Percentiles rank a stretch among this genome's conserved stretches.
These are phyloP conservation scores for Miltochrista miniata DNA, from an alignment of 2,888 invertebrate species.

Conservation along the genomic window DNA sequence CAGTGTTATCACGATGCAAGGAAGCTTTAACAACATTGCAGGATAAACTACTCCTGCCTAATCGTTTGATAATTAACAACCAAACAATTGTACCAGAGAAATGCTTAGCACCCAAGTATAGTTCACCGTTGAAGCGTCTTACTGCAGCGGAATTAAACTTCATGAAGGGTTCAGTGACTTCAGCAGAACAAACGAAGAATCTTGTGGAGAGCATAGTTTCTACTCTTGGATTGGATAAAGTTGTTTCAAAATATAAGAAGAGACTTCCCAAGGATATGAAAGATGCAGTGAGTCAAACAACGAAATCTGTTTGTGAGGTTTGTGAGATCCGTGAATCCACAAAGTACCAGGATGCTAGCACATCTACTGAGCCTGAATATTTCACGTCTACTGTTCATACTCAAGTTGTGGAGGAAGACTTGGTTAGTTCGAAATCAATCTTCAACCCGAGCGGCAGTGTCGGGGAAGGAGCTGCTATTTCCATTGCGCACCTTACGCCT, in stretches of 20 bases:
- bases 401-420: constrained; percentile 73
- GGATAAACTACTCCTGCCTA: constrained; percentile 59
- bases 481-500: constrained; percentile 75
- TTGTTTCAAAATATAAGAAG: constrained; percentile 60
- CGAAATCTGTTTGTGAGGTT: constrained; percentile 65
- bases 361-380: constrained; percentile 55
- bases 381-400: constrained; percentile 66
- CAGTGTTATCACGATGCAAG: constrained; percentile 74
- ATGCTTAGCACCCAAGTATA: constrained; percentile 56
- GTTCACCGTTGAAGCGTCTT: constrained; percentile 74
- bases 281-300: constrained; percentile 71
- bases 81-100: constrained; percentile 51
- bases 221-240: constrained; percentile 59
- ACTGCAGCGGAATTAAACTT: constrained; percentile 63
- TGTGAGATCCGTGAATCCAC: constrained; percentile 70
- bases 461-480: constrained; percentile 62
- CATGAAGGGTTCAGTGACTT: constrained; percentile 45
- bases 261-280: constrained; percentile 54
- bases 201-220: constrained; percentile 67
- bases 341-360: constrained; percentile 43
- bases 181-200: constrained; percentile 64
- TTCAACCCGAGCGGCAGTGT: constrained; percentile 69
- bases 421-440: constrained; percentile 66
- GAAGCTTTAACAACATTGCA: constrained; percentile 58
- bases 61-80: constrained; percentile 60